phyloP scores from a whole-genome alignment of 2,888 invertebrate species.

The Cryptus viduatorius region DNA sequence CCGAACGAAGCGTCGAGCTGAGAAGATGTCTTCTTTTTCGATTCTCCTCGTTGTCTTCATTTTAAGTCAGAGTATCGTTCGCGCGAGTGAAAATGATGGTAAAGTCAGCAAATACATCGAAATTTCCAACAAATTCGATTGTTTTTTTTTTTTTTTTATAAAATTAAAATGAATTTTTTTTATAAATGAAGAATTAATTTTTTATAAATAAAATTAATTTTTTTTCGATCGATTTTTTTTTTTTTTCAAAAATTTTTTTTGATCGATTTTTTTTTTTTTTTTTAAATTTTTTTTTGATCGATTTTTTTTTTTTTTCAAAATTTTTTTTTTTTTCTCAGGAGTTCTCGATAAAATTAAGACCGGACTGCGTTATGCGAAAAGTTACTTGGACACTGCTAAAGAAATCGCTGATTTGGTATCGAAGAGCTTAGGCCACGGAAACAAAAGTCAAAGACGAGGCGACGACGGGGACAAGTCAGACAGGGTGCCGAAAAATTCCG shows the following conservation, averaged over 20 bases:
- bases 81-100: conserved; percentile 72
- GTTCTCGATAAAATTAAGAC: conserved; percentile 85
- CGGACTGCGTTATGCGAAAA: conserved; percentile 86
- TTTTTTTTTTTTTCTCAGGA: conserved; percentile 70
- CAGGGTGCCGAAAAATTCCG: conserved; percentile 57
- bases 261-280: too few relatives aligned
- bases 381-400: conserved; percentile 85
- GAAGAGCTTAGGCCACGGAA: conserved; percentile 85
- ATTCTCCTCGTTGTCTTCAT: conserved; percentile 54
- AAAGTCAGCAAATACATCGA: not conserved
- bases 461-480: conserved; percentile 78
- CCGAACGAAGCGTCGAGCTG: conserved; percentile 42
- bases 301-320: conserved; percentile 12
- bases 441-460: conserved; percentile 72
- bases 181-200: not conserved
- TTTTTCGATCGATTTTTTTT: not conserved
- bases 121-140: conserved; percentile 2
- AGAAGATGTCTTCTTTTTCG: conserved; percentile 63
- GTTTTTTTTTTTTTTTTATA: not conserved
- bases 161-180: not conserved
- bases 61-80: conserved; percentile 18
- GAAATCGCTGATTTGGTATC: conserved; percentile 88
- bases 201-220: not conserved
- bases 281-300: too few relatives aligned
- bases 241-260: too few relatives aligned